Evolutionary conservation across 2,888 invertebrate species (phyloP).

Genomic region (Leucozona laternaria): DNA sequence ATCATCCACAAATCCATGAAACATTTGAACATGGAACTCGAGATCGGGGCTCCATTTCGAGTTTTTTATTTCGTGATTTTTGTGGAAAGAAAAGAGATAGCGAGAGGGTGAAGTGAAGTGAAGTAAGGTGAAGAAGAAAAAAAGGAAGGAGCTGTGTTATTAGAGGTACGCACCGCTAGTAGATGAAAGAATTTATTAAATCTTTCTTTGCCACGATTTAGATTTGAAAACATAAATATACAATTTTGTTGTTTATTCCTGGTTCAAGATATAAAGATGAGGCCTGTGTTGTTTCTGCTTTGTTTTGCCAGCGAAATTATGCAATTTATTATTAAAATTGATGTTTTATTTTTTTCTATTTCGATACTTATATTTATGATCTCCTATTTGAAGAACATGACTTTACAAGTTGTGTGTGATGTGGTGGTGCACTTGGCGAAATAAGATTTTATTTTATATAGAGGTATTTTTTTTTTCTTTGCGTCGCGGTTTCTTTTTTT

Average conservation of each 20-base stretch:
- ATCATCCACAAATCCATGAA: constrained; percentile 60
- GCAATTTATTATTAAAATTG: constrained; percentile 46
- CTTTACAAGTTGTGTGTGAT: constrained; percentile 46
- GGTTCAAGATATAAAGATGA: constrained; percentile 33
- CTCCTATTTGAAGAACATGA: constrained; percentile 61
- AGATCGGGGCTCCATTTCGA: constrained; percentile 23
- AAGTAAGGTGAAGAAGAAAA: constrained; percentile 47
- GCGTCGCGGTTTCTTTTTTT: constrained; percentile 58
- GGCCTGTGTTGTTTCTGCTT: constrained; percentile 32
- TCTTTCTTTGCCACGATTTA: constrained; percentile 82
- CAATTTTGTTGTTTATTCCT: constrained; percentile 62
- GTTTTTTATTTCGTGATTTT: constrained; percentile 8
- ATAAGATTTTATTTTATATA: constrained; percentile 33
- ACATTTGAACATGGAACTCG: constrained; percentile 33
- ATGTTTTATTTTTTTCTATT: constrained; percentile 31
- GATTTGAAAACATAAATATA: constrained; percentile 81
- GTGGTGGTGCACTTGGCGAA: constrained; percentile 58
- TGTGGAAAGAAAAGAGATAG: constrained; percentile 37
- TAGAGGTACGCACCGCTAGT: constrained; percentile 81
- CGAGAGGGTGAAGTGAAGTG: constrained; percentile 42
- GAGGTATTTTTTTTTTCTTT: constrained; percentile 45
- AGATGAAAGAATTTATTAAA: constrained; percentile 82
- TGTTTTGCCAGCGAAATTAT: constrained; percentile 44
- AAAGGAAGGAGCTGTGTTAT: constrained; percentile 71
- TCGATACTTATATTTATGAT: constrained; percentile 8